phyloP scores from a whole-genome alignment of 2,797 vertebrate species.

The Helarctos malayanus region DNA sequence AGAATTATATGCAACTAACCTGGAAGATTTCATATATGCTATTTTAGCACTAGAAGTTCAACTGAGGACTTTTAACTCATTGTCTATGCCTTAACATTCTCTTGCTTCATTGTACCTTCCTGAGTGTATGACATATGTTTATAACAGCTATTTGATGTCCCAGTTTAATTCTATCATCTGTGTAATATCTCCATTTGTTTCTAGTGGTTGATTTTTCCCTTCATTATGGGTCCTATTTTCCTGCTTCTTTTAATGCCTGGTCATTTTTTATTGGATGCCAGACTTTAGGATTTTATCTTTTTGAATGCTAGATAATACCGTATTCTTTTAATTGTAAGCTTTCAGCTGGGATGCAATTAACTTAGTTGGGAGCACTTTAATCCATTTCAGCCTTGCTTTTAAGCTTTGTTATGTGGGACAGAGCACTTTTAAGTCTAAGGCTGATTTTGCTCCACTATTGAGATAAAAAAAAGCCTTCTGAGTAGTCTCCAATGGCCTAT shows the following conservation, averaged over 20 bases:
- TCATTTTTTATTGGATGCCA: conserved; percentile 25
- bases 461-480: neutral
- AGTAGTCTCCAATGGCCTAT: neutral
- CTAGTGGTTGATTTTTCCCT: neutral
- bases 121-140: neutral
- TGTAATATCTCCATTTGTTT: neutral
- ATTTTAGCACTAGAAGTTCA: conserved; percentile 3
- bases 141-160: neutral
- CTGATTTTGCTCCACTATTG: neutral
- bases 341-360: neutral
- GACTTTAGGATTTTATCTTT: neutral
- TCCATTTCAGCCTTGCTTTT: neutral
- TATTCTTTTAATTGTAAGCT: neutral
- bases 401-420: neutral
- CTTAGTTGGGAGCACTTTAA: neutral
- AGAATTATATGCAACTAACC: neutral
- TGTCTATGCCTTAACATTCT: neutral
- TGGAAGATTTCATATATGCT: neutral
- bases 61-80: neutral
- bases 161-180: neutral
- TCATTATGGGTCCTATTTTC: neutral
- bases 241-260: neutral
- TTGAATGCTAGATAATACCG: neutral
- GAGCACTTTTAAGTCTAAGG: neutral
- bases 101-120: neutral